Base-by-base conservation (phyloP, 1,140 invertebrate species). In the Anagrus nilaparvatae region DNA sequence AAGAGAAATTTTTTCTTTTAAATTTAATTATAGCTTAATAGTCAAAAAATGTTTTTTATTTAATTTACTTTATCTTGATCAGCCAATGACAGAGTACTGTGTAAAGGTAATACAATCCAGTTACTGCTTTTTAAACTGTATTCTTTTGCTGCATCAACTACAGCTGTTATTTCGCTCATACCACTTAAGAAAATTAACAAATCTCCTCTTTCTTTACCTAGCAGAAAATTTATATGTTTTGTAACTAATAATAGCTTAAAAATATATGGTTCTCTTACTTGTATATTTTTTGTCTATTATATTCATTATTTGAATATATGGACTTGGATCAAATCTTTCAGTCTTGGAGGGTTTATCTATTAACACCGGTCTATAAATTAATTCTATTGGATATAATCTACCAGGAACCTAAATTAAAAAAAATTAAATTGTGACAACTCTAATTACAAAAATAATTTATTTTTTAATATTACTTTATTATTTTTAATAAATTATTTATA, bases 171-270 rank as follows among this genome's bases (percentile, higher is more conserved):
- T 71, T 99, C 96, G 58, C 82, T 84, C 53, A 96, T 84, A 14
- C 96, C 96, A 61, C 91, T 96, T 45, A 99, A 71, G 69, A 99
- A 99, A 50, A 99, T 87, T 4, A 99, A 69, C 5, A 98, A 68
- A 72, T 99, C 96, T 0, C 96, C 96, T 56, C 92, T 77, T 70
- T 98, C 92, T 40, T 77, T 74, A 32, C 67, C 78, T 76, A 65
- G 62, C 63, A 75, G 4, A 32, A 33, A 14, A 40, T 10, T 29
- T 35, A n/a, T 31, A 24, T 10, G 17, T 32, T 39, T 19, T 28
- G 19, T 37, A 23, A 41, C 33, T 16, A n/a, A 27, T 24, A 33
- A 34, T 25, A 13, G 6, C 21, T 31, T 6, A 13, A 31, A 21
- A 27, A 28, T 39, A 27, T 30, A 2, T 19, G 20, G 13, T 19